Base-by-base conservation (phyloP, 1,140 invertebrate species). In the Tribolium castaneum region DNA sequence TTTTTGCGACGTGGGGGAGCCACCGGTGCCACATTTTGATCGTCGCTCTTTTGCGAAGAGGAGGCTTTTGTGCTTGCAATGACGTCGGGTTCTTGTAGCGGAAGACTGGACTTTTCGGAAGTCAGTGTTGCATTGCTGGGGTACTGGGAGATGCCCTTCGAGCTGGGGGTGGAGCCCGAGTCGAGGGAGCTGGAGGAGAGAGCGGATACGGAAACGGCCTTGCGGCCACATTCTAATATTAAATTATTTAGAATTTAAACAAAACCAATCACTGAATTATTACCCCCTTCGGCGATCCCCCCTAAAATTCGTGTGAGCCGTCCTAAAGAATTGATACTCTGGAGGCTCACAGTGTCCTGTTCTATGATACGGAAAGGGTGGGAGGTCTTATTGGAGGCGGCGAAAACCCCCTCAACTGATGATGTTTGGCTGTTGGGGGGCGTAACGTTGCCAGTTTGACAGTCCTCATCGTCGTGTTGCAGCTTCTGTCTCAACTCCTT, bases 41-140 rank as follows among this genome's bases (percentile, higher is more conserved):
- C 76, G 87, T 82, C 16, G 16, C 16, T 19, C 16, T 87, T 25
- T 86, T 85, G 62, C 52, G 78, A 73, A 12, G 73, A 50, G 78
- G 84, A 84, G 2, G 90, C 91, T 88, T 98, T 98, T 73, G 96
- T 97, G 87, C 96, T 98, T 59, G 95, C 95, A 77, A 98, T 96
- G 80, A 98, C 94, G 88, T 98, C 97, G 19, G 96, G 96, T 86
- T 98, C 96, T 87, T 94, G 93, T 83, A 93, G 74, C 9, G 83
- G 76, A 72, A 82, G 78, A 77, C 52, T 78, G 9, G 70, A 45
- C 56, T 56, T 75, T 14, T 75, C 72, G 22, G 77, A 50, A 54
- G 76, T 66, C 6, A 74, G 34, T 45, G 85, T 83, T 6, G 80
- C 76, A 12, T 82, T 86, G 77, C 85, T 87, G n/a, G 85, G 85